Conservation (phyloP, 2,888 invertebrate genomes). For the Chydorus sphaericus region DNA sequence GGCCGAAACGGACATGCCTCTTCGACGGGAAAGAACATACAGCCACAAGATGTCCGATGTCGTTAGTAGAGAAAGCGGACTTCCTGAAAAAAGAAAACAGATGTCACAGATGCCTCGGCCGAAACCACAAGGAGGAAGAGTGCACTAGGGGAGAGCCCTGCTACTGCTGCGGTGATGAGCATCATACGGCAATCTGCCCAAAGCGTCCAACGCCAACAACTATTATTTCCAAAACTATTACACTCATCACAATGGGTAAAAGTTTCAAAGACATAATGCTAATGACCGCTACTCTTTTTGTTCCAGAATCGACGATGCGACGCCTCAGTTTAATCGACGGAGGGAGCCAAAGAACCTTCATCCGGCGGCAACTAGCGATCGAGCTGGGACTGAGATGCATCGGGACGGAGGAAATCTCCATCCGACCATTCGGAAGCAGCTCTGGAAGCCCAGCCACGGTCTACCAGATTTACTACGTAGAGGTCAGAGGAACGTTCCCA, state of each 20-base stretch:
- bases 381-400: background rate
- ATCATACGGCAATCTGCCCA: background rate
- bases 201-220: background rate
- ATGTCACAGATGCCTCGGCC: no score
- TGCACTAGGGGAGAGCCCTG: background rate
- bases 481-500: background rate
- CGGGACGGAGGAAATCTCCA: background rate
- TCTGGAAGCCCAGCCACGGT: background rate
- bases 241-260: no score
- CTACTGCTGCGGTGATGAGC: background rate
- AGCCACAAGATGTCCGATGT: no score
- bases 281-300: background rate
- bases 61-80: no score
- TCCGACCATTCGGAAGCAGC: background rate
- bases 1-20: no score
- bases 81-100: no score
- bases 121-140: background rate
- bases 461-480: background rate
- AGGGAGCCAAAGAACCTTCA: background rate
- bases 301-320: background rate
- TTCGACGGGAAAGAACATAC: no score
- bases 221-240: no score
- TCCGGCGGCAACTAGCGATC: background rate
- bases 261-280: background rate
- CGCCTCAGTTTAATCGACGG: background rate